A percentile compares a stretch with the other conserved stretches of the same genome.
Evolutionary conservation across 1,140 invertebrate species (phyloP).

Genomic region (Lucilia cuprina): DNA sequence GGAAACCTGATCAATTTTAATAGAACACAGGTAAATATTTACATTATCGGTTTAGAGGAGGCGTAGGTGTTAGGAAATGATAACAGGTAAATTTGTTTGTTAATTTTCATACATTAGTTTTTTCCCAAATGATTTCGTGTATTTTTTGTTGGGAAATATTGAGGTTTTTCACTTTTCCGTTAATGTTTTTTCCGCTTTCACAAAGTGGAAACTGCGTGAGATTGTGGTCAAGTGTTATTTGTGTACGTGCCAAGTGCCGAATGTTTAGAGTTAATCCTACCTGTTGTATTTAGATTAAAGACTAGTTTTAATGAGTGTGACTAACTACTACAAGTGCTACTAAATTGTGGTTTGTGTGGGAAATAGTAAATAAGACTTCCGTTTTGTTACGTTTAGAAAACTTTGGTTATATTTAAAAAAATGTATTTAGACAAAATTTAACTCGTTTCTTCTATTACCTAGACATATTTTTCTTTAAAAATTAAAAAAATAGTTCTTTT

Average conservation of each 20-base stretch:
- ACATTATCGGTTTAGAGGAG: neutral
- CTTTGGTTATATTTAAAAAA: too few relatives aligned
- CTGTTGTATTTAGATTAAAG: slow-evolving; percentile 4
- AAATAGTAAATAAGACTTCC: neutral
- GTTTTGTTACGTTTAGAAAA: too few relatives aligned
- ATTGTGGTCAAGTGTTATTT: slow-evolving; percentile 15
- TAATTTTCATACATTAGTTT: neutral
- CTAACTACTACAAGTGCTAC: neutral
- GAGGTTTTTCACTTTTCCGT: neutral
- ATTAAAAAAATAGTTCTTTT: too few relatives aligned
- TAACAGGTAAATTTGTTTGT: slow-evolving; percentile 23
- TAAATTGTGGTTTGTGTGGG: neutral
- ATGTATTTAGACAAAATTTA: too few relatives aligned
- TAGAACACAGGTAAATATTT: neutral
- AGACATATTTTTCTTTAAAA: too few relatives aligned
- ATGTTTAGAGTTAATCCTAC: neutral
- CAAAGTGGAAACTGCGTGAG: neutral
- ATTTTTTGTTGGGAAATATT: neutral
- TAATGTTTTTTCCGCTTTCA: neutral
- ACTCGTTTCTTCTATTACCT: too few relatives aligned
- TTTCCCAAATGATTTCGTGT: slow-evolving; percentile 5
- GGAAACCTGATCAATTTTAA: neutral
- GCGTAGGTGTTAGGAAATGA: slow-evolving; percentile 28
- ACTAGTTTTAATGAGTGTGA: neutral
- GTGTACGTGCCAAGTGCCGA: neutral